A percentile compares a stretch with the other conserved stretches of the same genome.
Conservation (phyloP, 2,888 invertebrate genomes). For the Noctua fimbriata region DNA sequence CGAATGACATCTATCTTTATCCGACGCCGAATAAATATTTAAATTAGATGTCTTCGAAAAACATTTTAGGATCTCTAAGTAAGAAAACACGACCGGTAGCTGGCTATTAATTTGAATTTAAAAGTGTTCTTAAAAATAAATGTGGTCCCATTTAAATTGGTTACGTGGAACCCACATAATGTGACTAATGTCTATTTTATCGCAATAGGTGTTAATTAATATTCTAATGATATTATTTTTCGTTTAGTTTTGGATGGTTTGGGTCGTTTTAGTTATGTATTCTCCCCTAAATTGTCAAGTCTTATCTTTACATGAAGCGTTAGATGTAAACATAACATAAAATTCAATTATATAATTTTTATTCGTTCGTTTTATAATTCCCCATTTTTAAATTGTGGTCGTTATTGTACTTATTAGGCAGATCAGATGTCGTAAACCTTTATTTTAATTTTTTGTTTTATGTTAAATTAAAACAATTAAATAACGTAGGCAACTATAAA, state of each 20-base stretch:
- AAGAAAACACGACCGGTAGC: slow-evolving; percentile 63
- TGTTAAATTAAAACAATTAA: background rate
- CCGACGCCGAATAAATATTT: slow-evolving; percentile 75
- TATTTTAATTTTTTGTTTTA: background rate
- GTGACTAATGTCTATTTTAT: slow-evolving; percentile 66
- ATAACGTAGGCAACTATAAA: background rate
- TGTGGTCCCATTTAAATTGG: slow-evolving; percentile 62
- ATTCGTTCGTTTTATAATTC: too few relatives aligned
- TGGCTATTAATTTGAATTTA: slow-evolving; percentile 65
- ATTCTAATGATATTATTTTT: slow-evolving; percentile 55
- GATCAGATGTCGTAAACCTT: background rate
- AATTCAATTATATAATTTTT: slow-evolving; percentile 21
- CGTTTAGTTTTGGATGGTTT: slow-evolving; percentile 25
- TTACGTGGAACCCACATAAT: slow-evolving; percentile 41
- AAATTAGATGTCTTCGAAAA: slow-evolving; percentile 66
- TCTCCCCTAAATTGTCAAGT: slow-evolving; percentile 22
- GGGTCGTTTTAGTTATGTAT: slow-evolving; percentile 16
- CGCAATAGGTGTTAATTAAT: slow-evolving; percentile 62
- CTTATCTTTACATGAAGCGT: slow-evolving; percentile 44
- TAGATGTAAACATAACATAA: slow-evolving; percentile 45
- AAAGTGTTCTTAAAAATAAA: slow-evolving; percentile 64
- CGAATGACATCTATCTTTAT: slow-evolving; percentile 84
- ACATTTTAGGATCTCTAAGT: slow-evolving; percentile 61
- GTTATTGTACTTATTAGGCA: slow-evolving; percentile 18
- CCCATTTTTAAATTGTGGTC: background rate